Evolutionary conservation across 2,888 invertebrate species (phyloP).

Genomic region (Ariolimax columbianus): DNA sequence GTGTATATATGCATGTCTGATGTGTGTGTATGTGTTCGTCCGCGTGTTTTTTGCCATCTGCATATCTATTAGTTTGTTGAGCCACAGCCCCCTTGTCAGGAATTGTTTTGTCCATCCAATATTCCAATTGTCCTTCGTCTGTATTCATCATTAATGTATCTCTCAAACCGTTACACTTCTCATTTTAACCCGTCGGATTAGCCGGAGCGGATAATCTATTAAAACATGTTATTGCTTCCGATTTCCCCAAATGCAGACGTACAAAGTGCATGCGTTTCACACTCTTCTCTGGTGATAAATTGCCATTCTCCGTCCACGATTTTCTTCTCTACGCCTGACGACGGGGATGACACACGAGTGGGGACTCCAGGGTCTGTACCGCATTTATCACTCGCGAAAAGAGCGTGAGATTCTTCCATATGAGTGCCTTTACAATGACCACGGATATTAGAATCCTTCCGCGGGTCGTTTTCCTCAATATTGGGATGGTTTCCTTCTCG

Average conservation of each 20-base stretch:
- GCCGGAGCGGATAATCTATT: slow-evolving; percentile 17
- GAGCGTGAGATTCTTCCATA: slow-evolving; percentile 49
- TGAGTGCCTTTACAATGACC: slow-evolving; percentile 42
- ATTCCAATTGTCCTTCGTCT: not conserved
- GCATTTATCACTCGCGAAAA: slow-evolving; percentile 42
- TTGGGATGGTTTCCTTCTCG: slow-evolving; percentile 46
- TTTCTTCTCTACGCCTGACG: slow-evolving; percentile 16
- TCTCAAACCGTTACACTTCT: slow-evolving; percentile 3
- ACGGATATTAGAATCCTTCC: slow-evolving; percentile 49
- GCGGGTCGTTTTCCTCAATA: slow-evolving; percentile 50
- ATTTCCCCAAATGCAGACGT: slow-evolving; percentile 14
- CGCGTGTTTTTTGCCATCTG: not conserved
- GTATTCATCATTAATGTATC: not conserved
- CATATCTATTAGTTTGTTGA: not conserved
- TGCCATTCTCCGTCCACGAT: slow-evolving; percentile 22
- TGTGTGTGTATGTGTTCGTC: not conserved
- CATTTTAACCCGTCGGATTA: slow-evolving; percentile 9
- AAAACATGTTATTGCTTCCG: slow-evolving; percentile 23
- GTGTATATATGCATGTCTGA: no score
- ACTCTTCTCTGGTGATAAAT: slow-evolving; percentile 31
- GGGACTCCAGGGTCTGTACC: slow-evolving; percentile 30
- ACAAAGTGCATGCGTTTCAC: slow-evolving; percentile 39
- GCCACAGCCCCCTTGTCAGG: not conserved
- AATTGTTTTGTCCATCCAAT: not conserved
- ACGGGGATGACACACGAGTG: slow-evolving; percentile 27